Evolutionary conservation across 2,888 invertebrate species (phyloP).

Genomic region (Smittia aterrima): DNA sequence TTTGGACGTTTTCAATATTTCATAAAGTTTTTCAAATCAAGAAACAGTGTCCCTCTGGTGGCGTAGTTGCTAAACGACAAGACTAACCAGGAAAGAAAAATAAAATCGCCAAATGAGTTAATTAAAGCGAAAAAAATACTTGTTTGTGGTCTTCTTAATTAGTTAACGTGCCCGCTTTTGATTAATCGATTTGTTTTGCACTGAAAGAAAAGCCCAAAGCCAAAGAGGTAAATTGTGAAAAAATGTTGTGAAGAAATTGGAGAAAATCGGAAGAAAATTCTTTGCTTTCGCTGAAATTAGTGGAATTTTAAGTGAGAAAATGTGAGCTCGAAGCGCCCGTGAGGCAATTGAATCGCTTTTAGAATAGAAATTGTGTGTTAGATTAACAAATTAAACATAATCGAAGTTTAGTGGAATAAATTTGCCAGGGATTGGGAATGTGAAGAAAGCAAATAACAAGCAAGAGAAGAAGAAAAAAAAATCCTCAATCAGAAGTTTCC

Average conservation of each 20-base stretch:
- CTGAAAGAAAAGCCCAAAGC: background rate
- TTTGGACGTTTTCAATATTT: too few relatives aligned
- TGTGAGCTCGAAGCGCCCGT: too few relatives aligned
- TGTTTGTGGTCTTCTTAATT: constrained; percentile 36
- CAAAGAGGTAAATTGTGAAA: constrained; percentile 14
- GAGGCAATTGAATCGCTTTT: too few relatives aligned
- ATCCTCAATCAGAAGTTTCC: constrained; percentile 1
- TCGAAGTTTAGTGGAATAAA: too few relatives aligned
- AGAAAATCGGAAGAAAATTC: constrained; percentile 6
- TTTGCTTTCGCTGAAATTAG: background rate
- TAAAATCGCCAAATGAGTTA: constrained; percentile 21
- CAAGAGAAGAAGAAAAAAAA: background rate
- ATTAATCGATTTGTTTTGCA: constrained; percentile 28
- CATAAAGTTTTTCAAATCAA: too few relatives aligned
- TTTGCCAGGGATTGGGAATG: background rate
- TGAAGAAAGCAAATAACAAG: too few relatives aligned
- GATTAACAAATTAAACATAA: too few relatives aligned
- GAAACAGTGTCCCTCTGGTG: too few relatives aligned
- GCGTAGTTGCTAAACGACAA: background rate
- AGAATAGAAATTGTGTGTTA: too few relatives aligned
- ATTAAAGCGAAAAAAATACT: constrained; percentile 9
- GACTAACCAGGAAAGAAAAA: background rate
- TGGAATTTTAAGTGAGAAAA: too few relatives aligned
- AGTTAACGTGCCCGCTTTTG: constrained; percentile 36
- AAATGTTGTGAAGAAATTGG: constrained; percentile 12